phyloP scores from a whole-genome alignment of 2,888 invertebrate species.

The Anarsia innoxiella region DNA sequence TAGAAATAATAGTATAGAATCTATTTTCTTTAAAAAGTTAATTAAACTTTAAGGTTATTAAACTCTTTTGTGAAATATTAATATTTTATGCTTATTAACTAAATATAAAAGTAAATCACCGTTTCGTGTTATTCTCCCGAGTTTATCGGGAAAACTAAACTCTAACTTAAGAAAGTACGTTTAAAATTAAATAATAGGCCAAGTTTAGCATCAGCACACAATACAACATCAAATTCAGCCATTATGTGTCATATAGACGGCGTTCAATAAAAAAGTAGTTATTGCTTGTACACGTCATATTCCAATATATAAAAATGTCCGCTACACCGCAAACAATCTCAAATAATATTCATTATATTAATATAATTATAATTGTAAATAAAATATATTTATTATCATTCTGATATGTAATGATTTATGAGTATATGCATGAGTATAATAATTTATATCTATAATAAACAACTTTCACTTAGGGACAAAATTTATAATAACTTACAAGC shows the following conservation, averaged over 20 bases:
- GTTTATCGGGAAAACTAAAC: no score
- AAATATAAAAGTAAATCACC: no score
- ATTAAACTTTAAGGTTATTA: no score
- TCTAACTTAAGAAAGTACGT: no score
- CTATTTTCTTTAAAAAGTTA: no score
- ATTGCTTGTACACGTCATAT: constrained; percentile 75
- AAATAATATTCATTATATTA: constrained; percentile 41
- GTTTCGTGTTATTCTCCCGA: no score
- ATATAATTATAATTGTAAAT: constrained; percentile 36
- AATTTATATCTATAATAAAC: not conserved
- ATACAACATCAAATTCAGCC: constrained; percentile 65
- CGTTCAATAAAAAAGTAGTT: constrained; percentile 64
- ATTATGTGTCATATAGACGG: constrained; percentile 47
- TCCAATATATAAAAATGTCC: constrained; percentile 40
- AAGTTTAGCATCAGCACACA: constrained; percentile 65
- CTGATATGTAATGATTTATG: constrained; percentile 42
- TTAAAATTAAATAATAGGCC: constrained; percentile 40
- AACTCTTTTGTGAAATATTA: no score
- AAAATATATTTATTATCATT: constrained; percentile 42
- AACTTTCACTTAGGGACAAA: constrained; percentile 1
- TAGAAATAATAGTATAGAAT: not conserved
- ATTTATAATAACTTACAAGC: not conserved
- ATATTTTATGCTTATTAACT: no score
- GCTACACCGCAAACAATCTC: constrained; percentile 65
- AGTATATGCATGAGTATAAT: constrained; percentile 1